A percentile compares a stretch with the other conserved stretches of the same genome.
These are phyloP conservation scores for Ctenosaura bakeri DNA, from an alignment of 2,797 vertebrate genomes.

Conservation along the genomic window DNA sequence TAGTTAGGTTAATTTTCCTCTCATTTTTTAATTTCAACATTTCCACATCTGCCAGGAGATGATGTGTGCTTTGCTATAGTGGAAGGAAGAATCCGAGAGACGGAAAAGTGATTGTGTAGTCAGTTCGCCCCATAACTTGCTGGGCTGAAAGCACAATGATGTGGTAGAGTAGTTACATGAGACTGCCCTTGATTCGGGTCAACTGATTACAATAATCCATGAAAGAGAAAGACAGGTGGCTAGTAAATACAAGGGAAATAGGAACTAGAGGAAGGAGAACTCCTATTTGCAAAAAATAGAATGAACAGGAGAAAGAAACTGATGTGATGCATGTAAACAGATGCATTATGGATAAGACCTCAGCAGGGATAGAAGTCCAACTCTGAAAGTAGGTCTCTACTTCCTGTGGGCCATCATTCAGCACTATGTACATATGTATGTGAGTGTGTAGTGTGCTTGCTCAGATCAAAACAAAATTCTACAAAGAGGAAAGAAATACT, in stretches of 20 bases:
- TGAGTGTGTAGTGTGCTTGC: no score
- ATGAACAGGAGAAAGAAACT: not conserved
- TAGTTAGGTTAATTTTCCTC: constrained; percentile 4
- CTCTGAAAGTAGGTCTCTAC: no score
- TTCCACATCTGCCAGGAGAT: not conserved
- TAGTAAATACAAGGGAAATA: not conserved
- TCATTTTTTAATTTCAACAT: not conserved
- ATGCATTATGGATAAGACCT: not conserved
- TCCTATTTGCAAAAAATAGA: not conserved
- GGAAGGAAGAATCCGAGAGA: not conserved
- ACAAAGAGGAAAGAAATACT: no score
- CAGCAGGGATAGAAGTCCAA: not conserved
- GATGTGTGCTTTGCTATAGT: not conserved
- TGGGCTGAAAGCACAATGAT: not conserved
- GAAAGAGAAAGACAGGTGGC: not conserved
- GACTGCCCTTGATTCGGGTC: not conserved
- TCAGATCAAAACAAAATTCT: no score
- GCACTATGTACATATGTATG: no score
- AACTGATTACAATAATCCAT: not conserved
- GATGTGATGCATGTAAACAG: not conserved
- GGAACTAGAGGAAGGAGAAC: not conserved
- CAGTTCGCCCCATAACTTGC: not conserved
- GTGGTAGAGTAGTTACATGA: not conserved
- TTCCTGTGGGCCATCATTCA: no score
- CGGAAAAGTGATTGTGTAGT: not conserved